phyloP scores from a whole-genome alignment of 2,797 vertebrate genomes.

The Schizopygopsis malacanthus region DNA sequence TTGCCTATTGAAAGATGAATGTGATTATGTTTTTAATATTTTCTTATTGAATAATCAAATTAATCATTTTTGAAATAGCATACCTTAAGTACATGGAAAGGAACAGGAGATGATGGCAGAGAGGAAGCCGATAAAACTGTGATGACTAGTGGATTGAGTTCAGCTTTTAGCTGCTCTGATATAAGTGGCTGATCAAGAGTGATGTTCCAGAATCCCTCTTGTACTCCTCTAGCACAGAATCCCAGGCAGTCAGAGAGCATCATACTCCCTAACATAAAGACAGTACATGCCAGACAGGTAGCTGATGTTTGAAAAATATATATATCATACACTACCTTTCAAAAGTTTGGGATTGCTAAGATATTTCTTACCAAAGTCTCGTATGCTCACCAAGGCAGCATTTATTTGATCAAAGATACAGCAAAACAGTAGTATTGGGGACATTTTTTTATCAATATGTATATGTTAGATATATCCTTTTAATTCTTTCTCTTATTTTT shows the following conservation, averaged over 20 bases:
- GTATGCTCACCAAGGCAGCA: neutral
- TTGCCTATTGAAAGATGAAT: constrained; percentile 67
- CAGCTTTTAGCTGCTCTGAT: constrained; percentile 77
- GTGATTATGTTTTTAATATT: neutral
- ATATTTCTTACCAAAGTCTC: neutral
- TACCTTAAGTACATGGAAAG: constrained; percentile 79
- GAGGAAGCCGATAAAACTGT: constrained; percentile 77
- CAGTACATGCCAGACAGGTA: neutral
- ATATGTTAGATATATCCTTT: too few species aligned
- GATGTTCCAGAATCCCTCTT: constrained; percentile 77
- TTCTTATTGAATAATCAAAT: neutral
- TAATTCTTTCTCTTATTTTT: too few species aligned
- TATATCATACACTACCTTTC: neutral
- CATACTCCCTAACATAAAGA: constrained; percentile 72
- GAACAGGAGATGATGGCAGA: constrained; percentile 77
- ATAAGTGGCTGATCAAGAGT: constrained; percentile 79
- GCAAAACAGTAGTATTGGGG: neutral
- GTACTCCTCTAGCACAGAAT: constrained; percentile 65
- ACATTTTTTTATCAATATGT: too few species aligned
- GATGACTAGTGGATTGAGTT: constrained; percentile 86
- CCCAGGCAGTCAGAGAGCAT: constrained; percentile 68
- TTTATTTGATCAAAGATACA: neutral
- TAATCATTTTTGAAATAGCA: neutral
- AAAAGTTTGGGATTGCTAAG: neutral
- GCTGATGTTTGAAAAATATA: neutral